Percentiles rank a stretch among this genome's conserved stretches.
These are phyloP conservation scores for Glareola pratincola DNA, from an alignment of 2,113 vertebrate genomes.

Conservation along the genomic window DNA sequence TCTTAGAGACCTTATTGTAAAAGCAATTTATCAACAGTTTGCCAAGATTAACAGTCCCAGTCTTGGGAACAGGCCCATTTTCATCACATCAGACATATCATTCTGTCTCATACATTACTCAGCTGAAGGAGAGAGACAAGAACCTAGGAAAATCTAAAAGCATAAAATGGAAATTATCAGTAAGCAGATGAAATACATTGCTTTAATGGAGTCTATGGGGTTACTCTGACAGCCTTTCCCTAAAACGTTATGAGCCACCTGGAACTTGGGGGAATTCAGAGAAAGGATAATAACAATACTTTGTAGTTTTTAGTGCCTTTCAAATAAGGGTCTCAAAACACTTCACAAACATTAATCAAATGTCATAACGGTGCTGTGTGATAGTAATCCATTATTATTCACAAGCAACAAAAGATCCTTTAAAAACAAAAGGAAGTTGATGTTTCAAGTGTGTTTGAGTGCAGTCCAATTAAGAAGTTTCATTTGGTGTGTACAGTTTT, in stretches of 20 bases:
- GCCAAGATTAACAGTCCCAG: not conserved
- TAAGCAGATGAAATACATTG: not conserved
- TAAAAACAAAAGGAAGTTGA: not conserved
- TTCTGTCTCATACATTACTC: not conserved
- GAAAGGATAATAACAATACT: not conserved
- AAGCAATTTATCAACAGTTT: not conserved
- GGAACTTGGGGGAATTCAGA: constrained; percentile 33
- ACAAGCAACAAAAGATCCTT: not conserved
- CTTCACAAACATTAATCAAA: constrained; percentile 23
- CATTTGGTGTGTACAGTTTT: not conserved
- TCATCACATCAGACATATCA: not conserved
- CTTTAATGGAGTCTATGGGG: not conserved
- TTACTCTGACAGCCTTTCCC: constrained; percentile 21
- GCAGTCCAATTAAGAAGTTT: not conserved
- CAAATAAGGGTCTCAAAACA: constrained; percentile 28
- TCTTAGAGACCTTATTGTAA: not conserved
- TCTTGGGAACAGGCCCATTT: not conserved
- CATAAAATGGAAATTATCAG: not conserved
- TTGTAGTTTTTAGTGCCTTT: constrained; percentile 37
- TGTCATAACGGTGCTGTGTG: not conserved
- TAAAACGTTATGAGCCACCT: constrained; percentile 20
- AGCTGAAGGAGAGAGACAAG: not conserved
- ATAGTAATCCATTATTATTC: not conserved
- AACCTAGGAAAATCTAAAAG: not conserved
- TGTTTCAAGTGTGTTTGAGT: not conserved